Percentiles rank a stretch among this genome's conserved stretches.
These are phyloP conservation scores for Tenrec ecaudatus DNA, from an alignment of 2,113 vertebrate genomes.

Conservation along the genomic window DNA sequence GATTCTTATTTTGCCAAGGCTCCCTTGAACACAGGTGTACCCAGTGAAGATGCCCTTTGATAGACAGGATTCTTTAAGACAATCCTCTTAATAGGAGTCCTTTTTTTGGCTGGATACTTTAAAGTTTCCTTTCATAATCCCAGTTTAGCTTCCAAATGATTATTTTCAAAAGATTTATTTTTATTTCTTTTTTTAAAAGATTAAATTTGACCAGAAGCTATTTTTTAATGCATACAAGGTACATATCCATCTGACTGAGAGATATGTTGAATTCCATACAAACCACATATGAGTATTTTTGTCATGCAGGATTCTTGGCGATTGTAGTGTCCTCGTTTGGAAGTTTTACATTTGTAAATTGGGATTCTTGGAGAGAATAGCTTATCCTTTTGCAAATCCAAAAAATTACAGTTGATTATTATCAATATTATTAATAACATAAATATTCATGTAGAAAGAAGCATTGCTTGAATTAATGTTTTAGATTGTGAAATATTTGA, in stretches of 20 bases:
- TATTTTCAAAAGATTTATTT: slow-evolving; percentile 46
- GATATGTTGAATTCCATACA: neutral
- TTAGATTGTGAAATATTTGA: slow-evolving; percentile 20
- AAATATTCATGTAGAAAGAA: slow-evolving; percentile 14
- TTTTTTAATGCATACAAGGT: no score
- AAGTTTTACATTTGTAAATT: neutral
- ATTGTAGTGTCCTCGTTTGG: neutral
- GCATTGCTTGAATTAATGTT: neutral
- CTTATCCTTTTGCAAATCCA: neutral
- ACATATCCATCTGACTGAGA: neutral
- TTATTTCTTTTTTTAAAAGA: neutral
- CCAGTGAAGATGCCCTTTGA: neutral
- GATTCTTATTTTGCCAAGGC: neutral
- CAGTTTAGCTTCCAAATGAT: slow-evolving; percentile 12
- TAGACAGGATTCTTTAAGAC: neutral
- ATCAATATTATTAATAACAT: slow-evolving; percentile 6
- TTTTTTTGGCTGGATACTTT: neutral
- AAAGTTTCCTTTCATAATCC: neutral
- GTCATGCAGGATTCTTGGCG: neutral
- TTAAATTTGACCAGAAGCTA: neutral
- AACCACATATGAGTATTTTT: neutral
- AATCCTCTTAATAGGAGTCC: neutral
- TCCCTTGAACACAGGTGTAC: neutral
- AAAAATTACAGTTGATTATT: slow-evolving; percentile 1
- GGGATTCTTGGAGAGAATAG: neutral